Evolutionary conservation across 2,797 vertebrate species (phyloP).

Genomic region (Eutrigla gurnardus): DNA sequence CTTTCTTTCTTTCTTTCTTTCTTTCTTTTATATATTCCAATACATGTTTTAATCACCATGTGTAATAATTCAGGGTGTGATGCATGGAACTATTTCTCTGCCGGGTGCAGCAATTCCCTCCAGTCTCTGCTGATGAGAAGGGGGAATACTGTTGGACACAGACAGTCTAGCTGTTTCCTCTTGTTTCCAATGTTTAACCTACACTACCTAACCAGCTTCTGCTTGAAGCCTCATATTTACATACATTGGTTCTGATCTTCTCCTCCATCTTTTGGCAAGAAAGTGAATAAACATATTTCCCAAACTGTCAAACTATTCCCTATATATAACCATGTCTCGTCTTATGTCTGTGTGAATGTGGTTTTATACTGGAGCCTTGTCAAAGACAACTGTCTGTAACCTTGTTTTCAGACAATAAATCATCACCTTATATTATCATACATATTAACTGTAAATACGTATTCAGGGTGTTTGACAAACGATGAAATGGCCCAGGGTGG

Average conservation of each 20-base stretch:
- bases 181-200: background rate
- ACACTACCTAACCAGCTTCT: background rate
- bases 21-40: no score
- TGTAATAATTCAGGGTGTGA: background rate
- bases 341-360: no score
- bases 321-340: background rate
- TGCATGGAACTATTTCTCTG: background rate
- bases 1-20: no score
- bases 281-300: background rate
- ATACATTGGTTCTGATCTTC: background rate
- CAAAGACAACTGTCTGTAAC: no score
- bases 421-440: background rate
- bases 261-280: background rate
- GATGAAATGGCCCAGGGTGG: slow-evolving; percentile 29
- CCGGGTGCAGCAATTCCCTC: background rate
- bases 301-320: background rate
- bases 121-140: background rate
- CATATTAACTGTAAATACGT: slow-evolving; percentile 1
- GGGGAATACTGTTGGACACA: background rate
- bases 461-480: slow-evolving; percentile 52
- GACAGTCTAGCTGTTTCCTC: background rate
- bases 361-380: no score
- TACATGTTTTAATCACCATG: no score
- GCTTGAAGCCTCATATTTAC: background rate
- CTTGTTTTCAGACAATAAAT: no score